phyloP scores from a whole-genome alignment of 2,113 vertebrate genomes.

The Catharus fuscescens region DNA sequence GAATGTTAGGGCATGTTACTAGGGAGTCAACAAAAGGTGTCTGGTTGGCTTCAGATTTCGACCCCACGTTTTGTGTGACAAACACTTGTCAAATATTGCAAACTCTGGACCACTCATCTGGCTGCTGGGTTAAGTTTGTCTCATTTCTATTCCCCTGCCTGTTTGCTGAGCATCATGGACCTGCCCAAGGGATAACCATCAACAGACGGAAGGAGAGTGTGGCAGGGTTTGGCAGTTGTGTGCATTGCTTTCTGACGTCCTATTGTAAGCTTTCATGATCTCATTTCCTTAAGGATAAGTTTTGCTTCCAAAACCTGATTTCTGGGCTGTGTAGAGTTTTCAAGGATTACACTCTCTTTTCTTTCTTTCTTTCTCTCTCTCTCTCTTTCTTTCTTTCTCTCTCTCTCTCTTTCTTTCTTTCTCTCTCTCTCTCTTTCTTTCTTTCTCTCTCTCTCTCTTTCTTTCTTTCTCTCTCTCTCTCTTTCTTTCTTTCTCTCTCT shows the following conservation, averaged over 20 bases:
- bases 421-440: too few relatives aligned
- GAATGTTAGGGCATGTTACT: neutral
- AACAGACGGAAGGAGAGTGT: conserved; percentile 51
- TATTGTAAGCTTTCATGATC: neutral
- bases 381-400: too few relatives aligned
- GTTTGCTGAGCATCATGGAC: conserved; percentile 5
- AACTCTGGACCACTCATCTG: neutral
- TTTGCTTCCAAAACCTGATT: neutral
- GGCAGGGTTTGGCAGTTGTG: neutral
- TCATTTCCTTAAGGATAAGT: neutral
- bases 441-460: too few relatives aligned
- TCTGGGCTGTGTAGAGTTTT: neutral
- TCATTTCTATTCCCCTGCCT: conserved; percentile 1
- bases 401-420: too few relatives aligned
- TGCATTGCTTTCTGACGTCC: neutral
- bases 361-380: too few relatives aligned
- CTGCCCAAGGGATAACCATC: conserved; percentile 56
- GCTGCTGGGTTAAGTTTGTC: neutral
- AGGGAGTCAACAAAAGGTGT: neutral
- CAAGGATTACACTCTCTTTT: neutral
- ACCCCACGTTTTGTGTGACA: neutral
- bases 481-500: fast-evolving
- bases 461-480: fast-evolving
- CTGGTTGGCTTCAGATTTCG: fast-evolving
- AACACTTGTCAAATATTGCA: neutral